Evolutionary conservation across 2,797 vertebrate genomes (phyloP), one percentile per base, ranked within the genome.

Genomic region (Nothura maculosa): DNA sequence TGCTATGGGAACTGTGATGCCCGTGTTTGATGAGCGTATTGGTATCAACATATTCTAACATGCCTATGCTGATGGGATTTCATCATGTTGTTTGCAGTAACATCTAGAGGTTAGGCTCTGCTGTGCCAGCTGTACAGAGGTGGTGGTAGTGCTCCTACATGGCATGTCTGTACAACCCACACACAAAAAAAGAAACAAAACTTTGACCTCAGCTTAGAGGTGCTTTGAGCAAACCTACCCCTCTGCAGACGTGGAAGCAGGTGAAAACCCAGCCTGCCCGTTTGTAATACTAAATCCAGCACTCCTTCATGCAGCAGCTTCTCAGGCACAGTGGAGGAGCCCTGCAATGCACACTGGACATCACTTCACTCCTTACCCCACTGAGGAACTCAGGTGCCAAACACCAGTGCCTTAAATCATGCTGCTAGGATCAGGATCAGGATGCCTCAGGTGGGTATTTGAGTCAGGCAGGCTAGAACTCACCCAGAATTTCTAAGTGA

Each of bases 61-160:
- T 94, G 94, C 77, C 63, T 86, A 28, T 3, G 11, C 70, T 90
- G 43, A 58, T 90, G 57, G 5, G 80, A 36, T 95, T 95, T 92
- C 92, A 89, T 92, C 38, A 78, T 82, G 83, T 86, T 88, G 91
- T 91, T 86, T 93, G 89, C 80, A 89, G 2, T 87, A 91, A 81
- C 72, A 87, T 42, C 67, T 91, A 78, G 80, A 90, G 80, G 82
- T 94, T 93, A 87, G 87, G 77, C 60, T 69, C 54, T 0, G 0
- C 25, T 12, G 40, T 82, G 90, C 79, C 87, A 93, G 87, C 52
- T 89, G 87, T 45, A 12, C 5, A 0, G 14, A 58, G 67, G 77
- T 80, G 2, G 0, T 55, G 74, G 52, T 57, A 86, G 19, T 32
- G 81, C 79, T 72, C 80, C 85, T 85, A 72, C 82, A 36, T 0